These are phyloP conservation scores for Pampusana beccarii DNA, from an alignment of 2,113 vertebrate genomes.

Conservation along the genomic window DNA sequence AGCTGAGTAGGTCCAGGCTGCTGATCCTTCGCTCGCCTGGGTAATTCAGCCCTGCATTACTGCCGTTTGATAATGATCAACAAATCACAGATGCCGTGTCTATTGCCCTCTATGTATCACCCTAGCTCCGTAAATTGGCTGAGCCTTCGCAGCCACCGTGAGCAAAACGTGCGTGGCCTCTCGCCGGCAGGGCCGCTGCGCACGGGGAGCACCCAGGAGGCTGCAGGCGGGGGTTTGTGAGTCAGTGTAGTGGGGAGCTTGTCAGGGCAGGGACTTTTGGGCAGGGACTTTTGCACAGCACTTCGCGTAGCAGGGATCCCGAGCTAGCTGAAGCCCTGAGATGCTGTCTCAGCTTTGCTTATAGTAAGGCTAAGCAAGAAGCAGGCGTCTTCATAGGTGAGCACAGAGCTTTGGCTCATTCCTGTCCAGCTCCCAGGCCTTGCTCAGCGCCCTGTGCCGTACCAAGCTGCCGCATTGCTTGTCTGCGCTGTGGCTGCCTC, in stretches of 20 bases:
- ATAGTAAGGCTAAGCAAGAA: neutral
- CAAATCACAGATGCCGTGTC: conserved; percentile 13
- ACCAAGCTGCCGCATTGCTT: neutral
- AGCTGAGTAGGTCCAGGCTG: neutral
- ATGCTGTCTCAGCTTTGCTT: neutral
- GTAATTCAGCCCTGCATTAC: conserved; percentile 20
- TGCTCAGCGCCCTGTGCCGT: neutral
- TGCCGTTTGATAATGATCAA: neutral
- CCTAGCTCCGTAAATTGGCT: fast-evolving
- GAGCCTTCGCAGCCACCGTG: neutral
- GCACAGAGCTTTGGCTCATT: neutral
- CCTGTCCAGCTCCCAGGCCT: neutral
- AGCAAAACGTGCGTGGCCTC: fast-evolving
- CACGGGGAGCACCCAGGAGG: neutral
- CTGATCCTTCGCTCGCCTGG: neutral
- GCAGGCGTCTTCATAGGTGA: neutral
- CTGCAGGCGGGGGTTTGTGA: neutral
- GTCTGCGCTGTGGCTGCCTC: no score
- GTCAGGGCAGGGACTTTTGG: neutral
- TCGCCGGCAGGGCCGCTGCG: neutral
- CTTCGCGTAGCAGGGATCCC: neutral
- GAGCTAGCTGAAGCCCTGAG: neutral
- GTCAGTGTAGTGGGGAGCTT: neutral
- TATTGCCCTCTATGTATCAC: neutral
- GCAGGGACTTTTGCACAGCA: neutral